phyloP scores from a whole-genome alignment of 2,113 vertebrate genomes.

The Fulica atra region DNA sequence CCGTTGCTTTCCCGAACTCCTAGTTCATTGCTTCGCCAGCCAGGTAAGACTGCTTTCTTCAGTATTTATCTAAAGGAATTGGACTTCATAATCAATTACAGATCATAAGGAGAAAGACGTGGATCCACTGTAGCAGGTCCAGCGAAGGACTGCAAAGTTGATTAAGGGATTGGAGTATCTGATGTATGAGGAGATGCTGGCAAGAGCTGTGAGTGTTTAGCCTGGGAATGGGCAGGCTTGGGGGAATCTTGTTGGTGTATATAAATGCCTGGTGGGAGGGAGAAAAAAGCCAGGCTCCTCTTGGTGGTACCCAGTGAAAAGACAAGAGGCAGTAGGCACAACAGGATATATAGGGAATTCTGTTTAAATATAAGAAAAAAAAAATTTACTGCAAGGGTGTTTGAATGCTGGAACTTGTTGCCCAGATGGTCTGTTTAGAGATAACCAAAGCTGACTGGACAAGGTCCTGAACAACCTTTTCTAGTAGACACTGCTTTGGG shows the following conservation, averaged over 20 bases:
- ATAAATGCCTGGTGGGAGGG: not conserved
- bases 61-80: not conserved
- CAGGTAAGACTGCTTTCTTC: constrained; percentile 67
- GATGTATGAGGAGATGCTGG: not conserved
- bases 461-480: not conserved
- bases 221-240: not conserved
- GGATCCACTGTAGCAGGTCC: not conserved
- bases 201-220: not conserved
- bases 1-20: constrained; percentile 68
- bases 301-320: not conserved
- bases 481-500: not conserved
- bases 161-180: not conserved
- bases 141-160: not conserved
- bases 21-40: constrained; percentile 65
- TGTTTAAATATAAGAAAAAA: not conserved
- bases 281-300: not conserved
- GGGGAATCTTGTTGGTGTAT: not conserved
- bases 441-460: not conserved
- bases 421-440: not conserved
- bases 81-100: not conserved
- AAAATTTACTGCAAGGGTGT: not conserved
- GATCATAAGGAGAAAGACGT: not conserved
- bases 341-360: not conserved
- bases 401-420: not conserved
- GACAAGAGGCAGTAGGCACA: not conserved